Evolutionary conservation across 1,140 invertebrate species (phyloP).

Genomic region (Andrena cerasifolii): DNA sequence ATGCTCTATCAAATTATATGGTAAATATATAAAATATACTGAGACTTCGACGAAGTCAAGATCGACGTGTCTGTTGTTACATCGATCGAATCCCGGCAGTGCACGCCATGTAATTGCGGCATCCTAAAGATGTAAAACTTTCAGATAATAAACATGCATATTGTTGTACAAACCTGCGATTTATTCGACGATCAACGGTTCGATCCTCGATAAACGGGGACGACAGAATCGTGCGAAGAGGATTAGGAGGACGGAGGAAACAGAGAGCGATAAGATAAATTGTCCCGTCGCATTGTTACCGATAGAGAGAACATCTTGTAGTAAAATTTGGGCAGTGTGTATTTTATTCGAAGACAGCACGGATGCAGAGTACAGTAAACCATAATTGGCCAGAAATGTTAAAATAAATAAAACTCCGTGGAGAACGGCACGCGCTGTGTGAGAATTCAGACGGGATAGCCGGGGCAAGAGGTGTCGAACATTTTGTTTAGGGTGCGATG

Average conservation of each 20-base stretch:
- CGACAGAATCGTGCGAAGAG: too few relatives aligned
- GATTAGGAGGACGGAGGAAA: not conserved
- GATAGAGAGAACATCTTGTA: slow-evolving; percentile 24
- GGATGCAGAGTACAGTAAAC: slow-evolving; percentile 70
- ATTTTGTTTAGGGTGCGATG: slow-evolving; percentile 44
- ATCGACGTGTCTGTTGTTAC: slow-evolving; percentile 45
- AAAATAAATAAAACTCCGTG: slow-evolving; percentile 74
- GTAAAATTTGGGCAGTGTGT: slow-evolving; percentile 73
- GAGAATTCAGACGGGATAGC: slow-evolving; percentile 29
- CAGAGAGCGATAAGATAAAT: not conserved
- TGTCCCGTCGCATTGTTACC: not conserved
- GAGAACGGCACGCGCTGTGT: slow-evolving; percentile 61
- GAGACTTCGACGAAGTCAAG: not conserved
- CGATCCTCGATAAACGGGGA: too few relatives aligned
- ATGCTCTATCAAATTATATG: slow-evolving; percentile 56
- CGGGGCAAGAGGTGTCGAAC: slow-evolving; percentile 47
- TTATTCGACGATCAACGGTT: too few relatives aligned
- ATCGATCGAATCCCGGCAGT: slow-evolving; percentile 68
- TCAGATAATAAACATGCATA: slow-evolving; percentile 82
- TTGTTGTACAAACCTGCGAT: slow-evolving; percentile 75
- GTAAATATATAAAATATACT: slow-evolving; percentile 10
- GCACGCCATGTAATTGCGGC: slow-evolving; percentile 67
- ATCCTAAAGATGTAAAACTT: slow-evolving; percentile 79
- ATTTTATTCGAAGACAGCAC: slow-evolving; percentile 73
- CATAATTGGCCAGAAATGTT: slow-evolving; percentile 64